These are phyloP conservation scores for Sinocyclocheilus grahami DNA, from an alignment of 2,113 vertebrate species.

Conservation along the genomic window DNA sequence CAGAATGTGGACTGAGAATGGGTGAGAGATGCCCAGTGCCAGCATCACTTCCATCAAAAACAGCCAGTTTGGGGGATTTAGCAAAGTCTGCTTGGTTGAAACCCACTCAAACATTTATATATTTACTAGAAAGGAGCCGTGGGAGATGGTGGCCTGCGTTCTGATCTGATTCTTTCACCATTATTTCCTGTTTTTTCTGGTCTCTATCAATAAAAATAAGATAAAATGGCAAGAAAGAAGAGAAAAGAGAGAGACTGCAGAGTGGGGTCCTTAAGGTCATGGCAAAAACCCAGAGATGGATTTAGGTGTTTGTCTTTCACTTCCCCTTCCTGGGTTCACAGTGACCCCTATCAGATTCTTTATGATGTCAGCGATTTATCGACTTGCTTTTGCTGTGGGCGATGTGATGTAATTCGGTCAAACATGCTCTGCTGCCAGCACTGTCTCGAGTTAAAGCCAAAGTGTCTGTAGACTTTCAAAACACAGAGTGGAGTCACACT, in stretches of 20 bases:
- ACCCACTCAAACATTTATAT: not conserved
- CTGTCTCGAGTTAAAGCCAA: not conserved
- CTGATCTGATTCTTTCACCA: not conserved
- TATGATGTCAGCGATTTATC: slow-evolving; percentile 72
- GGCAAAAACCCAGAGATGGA: slow-evolving; percentile 26
- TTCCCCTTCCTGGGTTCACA: slow-evolving; percentile 40
- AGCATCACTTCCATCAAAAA: not conserved
- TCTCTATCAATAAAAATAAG: not conserved
- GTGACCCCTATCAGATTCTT: slow-evolving; percentile 66
- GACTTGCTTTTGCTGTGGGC: slow-evolving; percentile 58
- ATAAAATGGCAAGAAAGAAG: not conserved
- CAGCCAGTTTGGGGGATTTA: not conserved
- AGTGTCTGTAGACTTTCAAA: not conserved
- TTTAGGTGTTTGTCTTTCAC: slow-evolving; percentile 9
- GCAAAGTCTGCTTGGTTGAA: not conserved
- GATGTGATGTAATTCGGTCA: not conserved
- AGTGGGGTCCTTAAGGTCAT: slow-evolving; percentile 12
- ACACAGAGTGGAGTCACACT: not conserved
- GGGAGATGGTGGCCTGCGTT: not conserved
- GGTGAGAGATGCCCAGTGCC: not conserved
- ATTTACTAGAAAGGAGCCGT: not conserved
- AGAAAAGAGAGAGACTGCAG: not conserved
- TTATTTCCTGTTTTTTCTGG: not conserved
- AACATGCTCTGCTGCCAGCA: not conserved
- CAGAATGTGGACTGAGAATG: not conserved